A percentile compares a stretch with the other conserved stretches of the same genome.
Evolutionary conservation across 2,797 vertebrate species (phyloP).

Genomic region (Darevskia nairensis): DNA sequence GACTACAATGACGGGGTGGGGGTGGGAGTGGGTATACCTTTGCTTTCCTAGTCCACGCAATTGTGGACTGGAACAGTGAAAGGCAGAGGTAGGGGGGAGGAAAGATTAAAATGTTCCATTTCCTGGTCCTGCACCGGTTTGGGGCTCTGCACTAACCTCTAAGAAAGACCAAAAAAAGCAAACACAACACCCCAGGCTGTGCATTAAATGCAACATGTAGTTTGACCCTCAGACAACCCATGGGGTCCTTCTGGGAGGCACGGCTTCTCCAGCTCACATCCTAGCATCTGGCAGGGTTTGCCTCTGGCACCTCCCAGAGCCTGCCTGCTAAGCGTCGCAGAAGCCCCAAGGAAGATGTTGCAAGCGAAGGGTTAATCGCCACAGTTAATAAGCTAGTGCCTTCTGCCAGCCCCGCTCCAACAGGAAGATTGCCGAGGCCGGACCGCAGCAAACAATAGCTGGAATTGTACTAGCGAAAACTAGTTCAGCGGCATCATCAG

Average conservation of each 20-base stretch:
- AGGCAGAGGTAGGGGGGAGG: no score
- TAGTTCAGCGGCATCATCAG: conserved; percentile 78
- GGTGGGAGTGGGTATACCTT: no score
- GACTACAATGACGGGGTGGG: no score
- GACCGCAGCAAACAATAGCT: conserved; percentile 80
- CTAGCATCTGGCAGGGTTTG: background rate
- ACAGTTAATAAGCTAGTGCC: conserved; percentile 70
- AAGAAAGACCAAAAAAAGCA: no score
- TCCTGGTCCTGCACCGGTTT: no score
- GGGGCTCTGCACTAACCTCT: no score
- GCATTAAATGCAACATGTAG: no score
- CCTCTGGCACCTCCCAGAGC: background rate
- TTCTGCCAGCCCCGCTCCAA: conserved; percentile 73
- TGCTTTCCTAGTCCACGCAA: no score
- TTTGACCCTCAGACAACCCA: background rate
- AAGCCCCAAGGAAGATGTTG: conserved; percentile 47
- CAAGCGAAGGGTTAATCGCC: conserved; percentile 75
- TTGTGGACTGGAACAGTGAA: no score
- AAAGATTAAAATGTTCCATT: no score
- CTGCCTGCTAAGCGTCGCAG: conserved; percentile 23
- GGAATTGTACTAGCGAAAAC: conserved; percentile 80
- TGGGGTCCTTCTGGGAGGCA: background rate
- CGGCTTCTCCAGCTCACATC: background rate
- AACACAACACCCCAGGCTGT: no score
- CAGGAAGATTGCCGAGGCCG: conserved; percentile 76